Evolutionary conservation across 2,113 vertebrate species (phyloP).

Genomic region (Hemichromis elongatus): DNA sequence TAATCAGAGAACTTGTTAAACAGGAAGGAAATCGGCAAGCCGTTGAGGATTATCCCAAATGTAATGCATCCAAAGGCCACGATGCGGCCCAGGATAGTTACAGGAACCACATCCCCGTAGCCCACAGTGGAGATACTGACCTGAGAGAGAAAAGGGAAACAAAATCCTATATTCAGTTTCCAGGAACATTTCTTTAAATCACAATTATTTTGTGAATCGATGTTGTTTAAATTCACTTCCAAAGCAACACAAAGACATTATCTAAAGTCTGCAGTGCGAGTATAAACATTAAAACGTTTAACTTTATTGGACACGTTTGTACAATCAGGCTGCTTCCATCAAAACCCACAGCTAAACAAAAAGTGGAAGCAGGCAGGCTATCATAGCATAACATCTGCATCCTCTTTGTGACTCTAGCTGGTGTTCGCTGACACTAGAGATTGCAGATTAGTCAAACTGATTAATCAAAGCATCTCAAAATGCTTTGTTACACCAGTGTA

Average conservation of each 20-base stretch:
- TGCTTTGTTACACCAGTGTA: neutral
- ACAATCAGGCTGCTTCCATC: neutral
- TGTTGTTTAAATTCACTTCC: neutral
- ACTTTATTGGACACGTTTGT: neutral
- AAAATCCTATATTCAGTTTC: neutral
- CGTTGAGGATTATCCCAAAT: constrained; percentile 85
- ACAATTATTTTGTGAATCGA: neutral
- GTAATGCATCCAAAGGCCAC: constrained; percentile 84
- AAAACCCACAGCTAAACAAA: neutral
- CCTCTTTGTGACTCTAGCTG: neutral
- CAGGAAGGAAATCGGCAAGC: constrained; percentile 80
- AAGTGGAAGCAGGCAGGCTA: neutral
- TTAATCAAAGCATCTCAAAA: neutral
- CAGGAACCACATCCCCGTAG: constrained; percentile 81
- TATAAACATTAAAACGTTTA: neutral
- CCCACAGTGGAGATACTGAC: constrained; percentile 87
- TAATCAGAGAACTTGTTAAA: constrained; percentile 70
- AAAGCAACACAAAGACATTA: neutral
- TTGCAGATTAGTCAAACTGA: neutral
- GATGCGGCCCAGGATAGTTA: constrained; percentile 72
- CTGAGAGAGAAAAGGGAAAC: constrained; percentile 43
- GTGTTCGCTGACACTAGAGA: neutral
- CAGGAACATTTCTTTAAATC: neutral
- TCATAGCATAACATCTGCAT: neutral
- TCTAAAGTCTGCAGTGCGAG: neutral